Evolutionary conservation across 2,888 invertebrate genomes (phyloP).

Genomic region (Laothoe populi): DNA sequence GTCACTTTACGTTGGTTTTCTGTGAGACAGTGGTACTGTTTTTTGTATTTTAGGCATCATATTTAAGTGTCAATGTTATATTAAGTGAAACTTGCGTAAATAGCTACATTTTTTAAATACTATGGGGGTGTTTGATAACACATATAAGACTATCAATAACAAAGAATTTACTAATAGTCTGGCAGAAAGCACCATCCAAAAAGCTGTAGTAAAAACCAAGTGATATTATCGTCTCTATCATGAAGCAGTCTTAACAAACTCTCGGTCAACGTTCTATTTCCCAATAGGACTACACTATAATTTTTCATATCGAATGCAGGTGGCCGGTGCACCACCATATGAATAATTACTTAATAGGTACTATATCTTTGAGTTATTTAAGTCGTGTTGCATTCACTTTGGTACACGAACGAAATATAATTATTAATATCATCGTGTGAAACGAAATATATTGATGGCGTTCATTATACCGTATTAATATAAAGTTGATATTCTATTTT

Average conservation of each 20-base stretch:
- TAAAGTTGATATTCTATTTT: too few species aligned
- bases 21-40: too few species aligned
- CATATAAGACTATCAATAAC: too few species aligned
- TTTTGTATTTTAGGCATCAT: too few species aligned
- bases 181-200: too few species aligned
- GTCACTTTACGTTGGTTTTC: too few species aligned
- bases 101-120: too few species aligned
- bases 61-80: too few species aligned
- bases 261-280: conserved; percentile 62
- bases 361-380: conserved; percentile 43
- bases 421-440: too few species aligned
- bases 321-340: conserved; percentile 41
- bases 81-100: too few species aligned
- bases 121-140: too few species aligned
- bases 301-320: conserved; percentile 63
- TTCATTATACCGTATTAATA: not conserved
- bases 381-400: not conserved
- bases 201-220: not conserved
- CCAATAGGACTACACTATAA: conserved; percentile 60
- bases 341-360: conserved; percentile 48
- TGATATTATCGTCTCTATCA: not conserved
- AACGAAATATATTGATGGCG: not conserved
- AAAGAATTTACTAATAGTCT: too few species aligned
- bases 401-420: not conserved
- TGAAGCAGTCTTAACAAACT: not conserved